Evolutionary conservation across 2,113 vertebrate species (phyloP).

Genomic region (Hippocampus zosterae): DNA sequence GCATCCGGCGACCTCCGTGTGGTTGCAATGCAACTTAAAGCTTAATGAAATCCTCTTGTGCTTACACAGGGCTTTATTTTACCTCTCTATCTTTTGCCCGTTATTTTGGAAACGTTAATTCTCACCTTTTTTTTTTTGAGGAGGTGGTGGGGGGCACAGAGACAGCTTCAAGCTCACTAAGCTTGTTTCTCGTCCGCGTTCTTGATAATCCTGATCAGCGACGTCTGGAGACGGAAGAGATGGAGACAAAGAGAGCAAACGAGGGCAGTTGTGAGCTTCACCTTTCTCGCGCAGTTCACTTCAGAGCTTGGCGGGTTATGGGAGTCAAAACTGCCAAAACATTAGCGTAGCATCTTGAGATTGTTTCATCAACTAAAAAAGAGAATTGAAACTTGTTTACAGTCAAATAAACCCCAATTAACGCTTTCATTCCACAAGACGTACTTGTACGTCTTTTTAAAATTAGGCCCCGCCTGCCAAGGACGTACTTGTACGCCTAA

Average conservation of each 20-base stretch:
- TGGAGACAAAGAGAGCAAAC: conserved; percentile 19
- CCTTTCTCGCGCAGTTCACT: background rate
- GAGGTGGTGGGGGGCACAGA: background rate
- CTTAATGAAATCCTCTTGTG: conserved; percentile 46
- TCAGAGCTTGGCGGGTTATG: background rate
- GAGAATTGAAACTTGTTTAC: too few relatives aligned
- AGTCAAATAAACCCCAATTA: background rate
- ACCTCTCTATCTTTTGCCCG: conserved; percentile 18
- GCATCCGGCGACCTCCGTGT: conserved; percentile 44
- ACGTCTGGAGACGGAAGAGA: conserved; percentile 7
- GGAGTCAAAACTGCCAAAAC: background rate
- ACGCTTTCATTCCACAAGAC: too few relatives aligned
- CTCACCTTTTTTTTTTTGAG: background rate
- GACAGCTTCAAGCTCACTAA: conserved; percentile 6
- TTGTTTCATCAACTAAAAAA: background rate
- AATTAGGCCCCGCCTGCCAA: too few relatives aligned
- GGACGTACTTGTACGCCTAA: too few relatives aligned
- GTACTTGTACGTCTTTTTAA: too few relatives aligned
- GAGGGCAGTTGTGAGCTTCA: background rate
- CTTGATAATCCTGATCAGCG: conserved; percentile 17
- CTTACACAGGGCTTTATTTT: conserved; percentile 26
- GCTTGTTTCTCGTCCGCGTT: conserved; percentile 18
- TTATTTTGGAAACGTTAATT: conserved; percentile 35
- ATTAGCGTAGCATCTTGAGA: background rate
- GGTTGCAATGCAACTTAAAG: conserved; percentile 36